phyloP scores from a whole-genome alignment of 2,888 invertebrate species.

The Achlya flavicornis region DNA sequence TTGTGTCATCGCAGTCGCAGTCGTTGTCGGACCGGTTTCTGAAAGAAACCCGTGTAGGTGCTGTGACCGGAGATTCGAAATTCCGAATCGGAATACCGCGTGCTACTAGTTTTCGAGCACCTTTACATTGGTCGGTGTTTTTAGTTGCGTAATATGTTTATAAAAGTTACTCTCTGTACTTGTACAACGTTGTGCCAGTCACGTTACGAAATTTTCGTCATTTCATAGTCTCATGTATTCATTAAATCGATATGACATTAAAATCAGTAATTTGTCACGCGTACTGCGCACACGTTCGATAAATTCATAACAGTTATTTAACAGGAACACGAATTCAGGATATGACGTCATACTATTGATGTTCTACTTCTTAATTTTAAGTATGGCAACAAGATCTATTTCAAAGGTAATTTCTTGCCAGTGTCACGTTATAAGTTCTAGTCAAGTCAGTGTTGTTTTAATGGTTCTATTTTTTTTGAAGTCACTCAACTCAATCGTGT shows the following conservation, averaged over 20 bases:
- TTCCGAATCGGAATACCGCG: conserved; percentile 53
- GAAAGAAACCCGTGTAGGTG: conserved; percentile 69
- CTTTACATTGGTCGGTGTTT: conserved; percentile 42
- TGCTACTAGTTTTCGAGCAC: conserved; percentile 45
- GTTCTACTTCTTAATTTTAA: neutral
- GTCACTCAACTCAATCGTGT: too few species aligned
- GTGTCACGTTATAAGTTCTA: neutral
- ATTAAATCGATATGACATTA: conserved; percentile 6
- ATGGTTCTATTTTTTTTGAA: too few species aligned
- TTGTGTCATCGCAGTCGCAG: conserved; percentile 72
- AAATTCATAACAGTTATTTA: conserved; percentile 10
- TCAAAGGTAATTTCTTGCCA: neutral
- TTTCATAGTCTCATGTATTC: neutral
- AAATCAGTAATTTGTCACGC: neutral
- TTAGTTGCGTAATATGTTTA: conserved; percentile 66
- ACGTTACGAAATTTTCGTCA: conserved; percentile 32
- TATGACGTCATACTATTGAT: conserved; percentile 48
- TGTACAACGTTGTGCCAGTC: conserved; percentile 38
- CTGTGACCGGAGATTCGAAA: conserved; percentile 59
- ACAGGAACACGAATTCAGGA: conserved; percentile 22
- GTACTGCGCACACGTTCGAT: conserved; percentile 13
- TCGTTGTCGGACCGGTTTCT: conserved; percentile 69
- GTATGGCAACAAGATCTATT: conserved; percentile 11
- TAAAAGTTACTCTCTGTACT: conserved; percentile 31
- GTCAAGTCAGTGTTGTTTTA: too few species aligned